These are phyloP conservation scores for Laticauda colubrina DNA, from an alignment of 2,113 vertebrate genomes.

Conservation along the genomic window DNA sequence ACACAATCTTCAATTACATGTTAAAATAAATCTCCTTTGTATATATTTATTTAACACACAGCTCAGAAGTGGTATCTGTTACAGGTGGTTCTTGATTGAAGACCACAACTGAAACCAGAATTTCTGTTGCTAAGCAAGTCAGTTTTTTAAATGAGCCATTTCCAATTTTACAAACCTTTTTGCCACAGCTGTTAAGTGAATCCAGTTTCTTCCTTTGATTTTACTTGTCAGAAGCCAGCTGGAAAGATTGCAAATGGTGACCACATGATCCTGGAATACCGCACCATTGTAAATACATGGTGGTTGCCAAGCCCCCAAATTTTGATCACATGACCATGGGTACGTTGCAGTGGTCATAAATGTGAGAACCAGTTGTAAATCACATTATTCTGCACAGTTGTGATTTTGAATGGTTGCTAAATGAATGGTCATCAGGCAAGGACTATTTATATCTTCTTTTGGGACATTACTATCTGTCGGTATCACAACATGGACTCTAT, in stretches of 20 bases:
- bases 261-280: neutral
- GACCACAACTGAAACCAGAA: neutral
- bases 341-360: neutral
- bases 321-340: neutral
- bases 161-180: neutral
- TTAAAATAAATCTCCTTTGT: neutral
- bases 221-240: neutral
- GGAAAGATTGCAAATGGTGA: neutral
- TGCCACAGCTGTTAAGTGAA: neutral
- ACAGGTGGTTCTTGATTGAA: neutral
- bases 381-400: neutral
- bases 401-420: neutral
- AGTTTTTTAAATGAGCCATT: neutral
- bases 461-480: neutral
- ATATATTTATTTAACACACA: neutral
- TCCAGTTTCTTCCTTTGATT: neutral
- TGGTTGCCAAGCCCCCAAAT: neutral
- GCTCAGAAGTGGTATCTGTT: neutral
- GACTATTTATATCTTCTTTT: neutral
- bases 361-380: neutral
- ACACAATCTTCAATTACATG: neutral
- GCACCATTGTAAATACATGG: neutral
- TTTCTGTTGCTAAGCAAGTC: neutral
- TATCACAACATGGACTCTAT: neutral
- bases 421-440: neutral